These are phyloP conservation scores for Cephus nigrinus DNA, from an alignment of 2,888 invertebrate species.

Conservation along the genomic window DNA sequence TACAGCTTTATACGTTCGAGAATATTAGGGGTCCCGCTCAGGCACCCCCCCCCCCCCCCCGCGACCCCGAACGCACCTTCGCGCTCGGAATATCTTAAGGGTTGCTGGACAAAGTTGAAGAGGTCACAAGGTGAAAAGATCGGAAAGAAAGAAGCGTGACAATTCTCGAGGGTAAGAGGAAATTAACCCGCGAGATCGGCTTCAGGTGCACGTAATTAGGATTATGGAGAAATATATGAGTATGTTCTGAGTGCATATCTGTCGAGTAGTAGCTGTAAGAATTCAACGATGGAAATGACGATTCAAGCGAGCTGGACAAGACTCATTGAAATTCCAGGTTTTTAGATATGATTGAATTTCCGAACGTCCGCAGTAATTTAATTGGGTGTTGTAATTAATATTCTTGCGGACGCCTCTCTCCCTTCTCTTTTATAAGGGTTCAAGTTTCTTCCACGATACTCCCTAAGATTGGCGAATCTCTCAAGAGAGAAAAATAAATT, in stretches of 20 bases:
- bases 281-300: neutral
- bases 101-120: neutral
- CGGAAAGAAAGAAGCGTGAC: neutral
- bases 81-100: too few relatives aligned
- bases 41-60: too few relatives aligned
- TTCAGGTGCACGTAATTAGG: neutral
- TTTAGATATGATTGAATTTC: neutral
- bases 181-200: neutral
- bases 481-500: neutral
- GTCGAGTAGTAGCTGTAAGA: neutral
- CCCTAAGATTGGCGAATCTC: neutral
- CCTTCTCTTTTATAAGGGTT: neutral
- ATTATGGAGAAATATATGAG: neutral
- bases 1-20: too few relatives aligned
- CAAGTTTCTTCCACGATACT: neutral
- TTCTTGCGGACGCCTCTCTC: neutral
- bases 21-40: too few relatives aligned
- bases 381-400: slow-evolving; percentile 1
- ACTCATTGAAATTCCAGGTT: neutral
- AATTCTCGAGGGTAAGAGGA: too few relatives aligned
- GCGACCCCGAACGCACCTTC: too few relatives aligned
- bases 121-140: neutral
- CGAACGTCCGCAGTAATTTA: neutral
- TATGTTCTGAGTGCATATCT: neutral
- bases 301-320: neutral